Evolutionary conservation across 2,888 invertebrate species (phyloP), one percentile per base, ranked within the genome.

Genomic region (Coelopa pilipes): DNA sequence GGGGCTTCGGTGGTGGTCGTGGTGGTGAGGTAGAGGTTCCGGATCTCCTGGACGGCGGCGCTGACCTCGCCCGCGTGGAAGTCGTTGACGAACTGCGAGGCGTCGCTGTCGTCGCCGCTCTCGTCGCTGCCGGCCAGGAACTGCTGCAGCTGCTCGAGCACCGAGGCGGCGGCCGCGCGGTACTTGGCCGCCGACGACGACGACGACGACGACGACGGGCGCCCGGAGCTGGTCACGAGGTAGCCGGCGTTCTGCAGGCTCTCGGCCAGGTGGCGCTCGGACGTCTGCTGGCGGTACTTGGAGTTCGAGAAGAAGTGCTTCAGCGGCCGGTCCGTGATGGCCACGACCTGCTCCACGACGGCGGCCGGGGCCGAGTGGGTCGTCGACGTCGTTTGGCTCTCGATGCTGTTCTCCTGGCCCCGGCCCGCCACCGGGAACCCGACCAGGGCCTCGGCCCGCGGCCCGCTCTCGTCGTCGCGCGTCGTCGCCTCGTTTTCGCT

Each of bases 201-300:
- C 15, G 83, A 82, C 72, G 81, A 81, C 0, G 60, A 21, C 24
- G 53, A 15, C 5, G 57, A 59, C 81, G 83, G 74, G 21, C 83
- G 79, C 84, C 81, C 80, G 13, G 81, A 78, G 17, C 80, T 81
- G 12, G 80, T 77, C 3, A 80, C 74, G n/a, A 85, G 80, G 45
- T 87, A 86, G 0, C 86, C 87, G 0, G 85, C 84, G 76, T 86
- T 84, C 70, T 84, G 84, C 2, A 87, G 73, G 50, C 86, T 84
- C 11, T 86, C 86, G 0, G 87, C 84, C 49, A 86, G 75, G 0
- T 81, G 81, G 4, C 78, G 82, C 73, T 86, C 87, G 1, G 83
- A 84, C 0, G 85, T 81, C 67, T 82, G 79, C 19, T 85, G 83
- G 0, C 86, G 82, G 73, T 85, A 87, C 73, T 86, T 86, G 34